Base-by-base conservation (phyloP, 2,797 vertebrate species). In the Pyrocephalus nanus region DNA sequence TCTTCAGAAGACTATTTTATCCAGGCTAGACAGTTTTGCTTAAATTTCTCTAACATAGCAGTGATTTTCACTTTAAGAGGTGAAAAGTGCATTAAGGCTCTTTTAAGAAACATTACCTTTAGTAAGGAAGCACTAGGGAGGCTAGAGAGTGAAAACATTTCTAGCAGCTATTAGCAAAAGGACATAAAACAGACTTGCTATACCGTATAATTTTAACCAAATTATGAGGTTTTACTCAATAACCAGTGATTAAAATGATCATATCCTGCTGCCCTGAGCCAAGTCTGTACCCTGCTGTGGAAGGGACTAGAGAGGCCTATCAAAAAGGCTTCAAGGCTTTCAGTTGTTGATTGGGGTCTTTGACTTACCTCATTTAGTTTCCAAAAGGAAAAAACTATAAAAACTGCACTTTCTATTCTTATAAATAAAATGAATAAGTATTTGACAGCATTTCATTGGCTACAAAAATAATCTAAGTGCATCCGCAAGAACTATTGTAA, bases 401-500 rank as follows among this genome's bases (percentile, higher is more conserved):
- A 86, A 53, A 6, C 4, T 40, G 3, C 8, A 43, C 9, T 76
- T 87, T 64, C 48, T 42, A 48, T 51, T 30, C 61, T 85, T 73
- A 29, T 36, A 71, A 62, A 30, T 83, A 76, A 76, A 93, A 90
- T 20, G 6, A 18, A 69, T 30, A 88, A 51, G 34, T 70, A 87
- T 61, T 47, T 93, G 72, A 87, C 51, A 84, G 32, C 60, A 94
- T 83, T 80, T 86, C 45, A 94, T n/a, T 74, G 21, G 57, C 40
- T 88, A 78, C 65, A 92, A 70, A 81, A 82, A 80, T 22, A 60
- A 64, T 64, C 15, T 73, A 94, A 95, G 85, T 86, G 72, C 69
- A 94, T 95, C 87, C 88, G 86, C 82, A 96, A 97, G 88, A 90
- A 91, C 85, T 57, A 32, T 30, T 91, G 34, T 58, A 96, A 96